Evolutionary conservation across 2,797 vertebrate species (phyloP), one percentile per base, ranked within the genome.

Genomic region (Hipposideros larvatus): DNA sequence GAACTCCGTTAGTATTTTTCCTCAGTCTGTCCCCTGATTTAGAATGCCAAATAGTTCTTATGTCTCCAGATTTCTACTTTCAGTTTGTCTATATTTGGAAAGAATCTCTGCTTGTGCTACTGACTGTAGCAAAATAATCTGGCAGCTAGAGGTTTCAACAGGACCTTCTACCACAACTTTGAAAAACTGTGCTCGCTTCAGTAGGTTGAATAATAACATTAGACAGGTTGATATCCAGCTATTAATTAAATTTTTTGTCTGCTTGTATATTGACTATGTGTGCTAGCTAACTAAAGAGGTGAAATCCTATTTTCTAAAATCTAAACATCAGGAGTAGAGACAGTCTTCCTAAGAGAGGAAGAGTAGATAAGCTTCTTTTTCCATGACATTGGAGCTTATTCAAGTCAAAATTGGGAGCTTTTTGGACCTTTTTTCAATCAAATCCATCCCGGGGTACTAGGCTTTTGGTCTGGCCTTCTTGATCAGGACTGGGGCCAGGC

Each of bases 51-150:
- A 92, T 95, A 77, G 75, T 70, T 91, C 66, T 84, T 79, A 57
- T 65, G 79, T 93, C 90, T 94, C 91, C 41, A 87, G 89, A 91
- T 93, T 92, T 90, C 91, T 96, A 94, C 94, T 96, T 95, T 95
- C 84, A 96, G 75, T 74, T 93, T 95, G 19, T 80, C 95, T 93
- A 51, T 97, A 90, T 96, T 90, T 88, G 83, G 91, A 77, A 96
- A 95, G 46, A 87, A 53, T 80, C 75, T 96, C 48, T 92, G 71
- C 77, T 83, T 95, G 89, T 96, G 75, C 61, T 74, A n/a, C 91
- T 88, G 66, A 89, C 86, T 89, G n/a, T 7, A 87, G 87, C 21
- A 91, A 87, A 87, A 90, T 79, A 96, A 87, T 84, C 55, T 80
- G 78, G 86, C 28, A 41, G 19, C 15, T 43, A 55, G 78, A 94